Conservation (phyloP, 2,888 invertebrate species). For the Megamerina dolium region DNA sequence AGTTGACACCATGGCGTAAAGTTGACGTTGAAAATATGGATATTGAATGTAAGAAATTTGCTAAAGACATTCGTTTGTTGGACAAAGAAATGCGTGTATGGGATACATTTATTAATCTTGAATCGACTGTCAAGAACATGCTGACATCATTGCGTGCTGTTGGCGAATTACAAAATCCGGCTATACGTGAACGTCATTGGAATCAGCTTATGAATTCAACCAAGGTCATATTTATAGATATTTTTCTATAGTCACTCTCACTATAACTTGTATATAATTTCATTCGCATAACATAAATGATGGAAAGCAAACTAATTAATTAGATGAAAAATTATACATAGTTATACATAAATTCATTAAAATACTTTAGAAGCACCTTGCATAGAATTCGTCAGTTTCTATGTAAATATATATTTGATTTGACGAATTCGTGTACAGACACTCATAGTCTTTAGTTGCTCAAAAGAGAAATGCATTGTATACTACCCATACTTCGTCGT, state of each 20-base stretch:
- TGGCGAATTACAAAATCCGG: constrained; percentile 91
- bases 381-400: too few relatives aligned
- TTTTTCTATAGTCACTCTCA: constrained; percentile 11
- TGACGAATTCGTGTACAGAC: too few relatives aligned
- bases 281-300: not conserved
- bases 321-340: not conserved
- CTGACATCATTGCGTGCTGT: constrained; percentile 90
- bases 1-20: constrained; percentile 93
- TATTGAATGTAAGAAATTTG: constrained; percentile 95
- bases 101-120: constrained; percentile 84
- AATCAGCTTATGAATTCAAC: constrained; percentile 93
- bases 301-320: not conserved
- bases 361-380: too few relatives aligned
- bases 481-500: too few relatives aligned
- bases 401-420: too few relatives aligned
- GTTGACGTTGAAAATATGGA: constrained; percentile 99
- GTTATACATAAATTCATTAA: too few relatives aligned
- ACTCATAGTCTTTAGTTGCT: too few relatives aligned
- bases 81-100: constrained; percentile 95
- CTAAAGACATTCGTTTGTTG: constrained; percentile 83
- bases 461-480: too few relatives aligned
- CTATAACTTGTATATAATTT: not conserved
- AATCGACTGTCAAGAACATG: constrained; percentile 93
- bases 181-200: constrained; percentile 95
- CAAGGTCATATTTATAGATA: constrained; percentile 59